Percentiles rank a stretch among this genome's conserved stretches.
Conservation (phyloP, 2,797 vertebrate species). For the Microctenopoma stevenorrisi region DNA sequence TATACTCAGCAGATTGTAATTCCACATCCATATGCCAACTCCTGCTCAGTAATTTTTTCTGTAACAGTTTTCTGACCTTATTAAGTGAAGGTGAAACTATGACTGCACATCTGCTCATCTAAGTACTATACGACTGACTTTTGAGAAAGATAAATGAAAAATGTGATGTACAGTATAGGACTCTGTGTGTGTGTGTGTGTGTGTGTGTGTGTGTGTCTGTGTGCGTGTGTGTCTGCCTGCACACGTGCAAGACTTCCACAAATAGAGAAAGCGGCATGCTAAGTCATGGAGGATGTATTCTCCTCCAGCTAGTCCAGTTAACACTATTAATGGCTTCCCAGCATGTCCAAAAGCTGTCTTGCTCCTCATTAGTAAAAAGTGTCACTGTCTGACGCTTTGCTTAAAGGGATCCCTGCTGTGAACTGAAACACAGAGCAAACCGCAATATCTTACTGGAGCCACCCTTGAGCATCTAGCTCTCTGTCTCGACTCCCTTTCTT, state of each 20-base stretch:
- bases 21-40: not conserved
- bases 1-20: conserved; percentile 28
- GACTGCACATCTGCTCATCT: conserved; percentile 19
- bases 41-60: conserved; percentile 16
- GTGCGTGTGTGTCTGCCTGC: not conserved
- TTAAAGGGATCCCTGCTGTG: conserved; percentile 63
- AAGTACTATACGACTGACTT: not conserved
- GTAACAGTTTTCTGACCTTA: conserved; percentile 24
- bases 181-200: too few relatives aligned
- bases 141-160: conserved; percentile 1
- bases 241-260: not conserved
- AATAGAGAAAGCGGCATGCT: conserved; percentile 13
- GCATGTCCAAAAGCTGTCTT: conserved; percentile 55
- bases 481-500: conserved; percentile 47
- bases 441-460: conserved; percentile 43
- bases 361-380: conserved; percentile 71
- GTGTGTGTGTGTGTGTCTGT: too few relatives aligned
- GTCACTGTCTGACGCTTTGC: conserved; percentile 60
- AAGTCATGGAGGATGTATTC: conserved; percentile 39
- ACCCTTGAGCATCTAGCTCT: conserved; percentile 40
- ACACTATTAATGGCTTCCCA: conserved; percentile 64
- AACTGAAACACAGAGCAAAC: conserved; percentile 55
- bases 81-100: conserved; percentile 19
- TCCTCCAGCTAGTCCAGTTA: conserved; percentile 55
- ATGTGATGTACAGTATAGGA: not conserved